Percentiles rank a stretch among this genome's conserved stretches.
phyloP scores from a whole-genome alignment of 2,797 vertebrate species.

The Merluccius polli region DNA sequence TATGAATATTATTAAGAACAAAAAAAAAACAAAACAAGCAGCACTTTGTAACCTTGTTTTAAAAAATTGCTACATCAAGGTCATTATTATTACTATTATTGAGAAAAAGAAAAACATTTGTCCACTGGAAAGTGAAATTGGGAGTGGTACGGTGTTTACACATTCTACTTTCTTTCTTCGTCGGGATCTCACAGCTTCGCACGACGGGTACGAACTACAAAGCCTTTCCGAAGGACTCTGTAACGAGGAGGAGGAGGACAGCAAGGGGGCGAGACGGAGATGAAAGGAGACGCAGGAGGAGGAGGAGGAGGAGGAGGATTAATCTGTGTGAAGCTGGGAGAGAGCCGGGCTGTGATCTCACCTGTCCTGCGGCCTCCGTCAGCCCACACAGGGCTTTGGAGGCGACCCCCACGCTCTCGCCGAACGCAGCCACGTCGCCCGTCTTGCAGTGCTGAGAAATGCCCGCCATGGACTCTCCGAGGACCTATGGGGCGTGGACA shows the following conservation, averaged over 20 bases:
- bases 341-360: conserved; percentile 57
- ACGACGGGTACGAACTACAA: not conserved
- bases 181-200: not conserved
- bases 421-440: conserved; percentile 88
- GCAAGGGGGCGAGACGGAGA: not conserved
- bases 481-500: conserved; percentile 72
- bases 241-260: not conserved
- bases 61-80: not conserved
- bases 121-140: not conserved
- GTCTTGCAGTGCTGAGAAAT: conserved; percentile 98
- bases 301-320: not conserved
- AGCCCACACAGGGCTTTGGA: conserved; percentile 96
- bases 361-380: conserved; percentile 96
- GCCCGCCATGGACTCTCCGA: conserved; percentile 96
- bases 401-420: conserved; percentile 91
- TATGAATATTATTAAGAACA: too few species aligned
- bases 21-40: too few species aligned
- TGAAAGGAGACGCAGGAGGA: not conserved
- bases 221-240: not conserved
- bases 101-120: not conserved
- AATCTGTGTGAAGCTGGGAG: not conserved
- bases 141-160: not conserved
- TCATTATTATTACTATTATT: not conserved
- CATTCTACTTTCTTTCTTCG: not conserved
- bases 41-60: not conserved